Evolutionary conservation across 2,888 invertebrate species (phyloP).

Genomic region (Troides aeacus): DNA sequence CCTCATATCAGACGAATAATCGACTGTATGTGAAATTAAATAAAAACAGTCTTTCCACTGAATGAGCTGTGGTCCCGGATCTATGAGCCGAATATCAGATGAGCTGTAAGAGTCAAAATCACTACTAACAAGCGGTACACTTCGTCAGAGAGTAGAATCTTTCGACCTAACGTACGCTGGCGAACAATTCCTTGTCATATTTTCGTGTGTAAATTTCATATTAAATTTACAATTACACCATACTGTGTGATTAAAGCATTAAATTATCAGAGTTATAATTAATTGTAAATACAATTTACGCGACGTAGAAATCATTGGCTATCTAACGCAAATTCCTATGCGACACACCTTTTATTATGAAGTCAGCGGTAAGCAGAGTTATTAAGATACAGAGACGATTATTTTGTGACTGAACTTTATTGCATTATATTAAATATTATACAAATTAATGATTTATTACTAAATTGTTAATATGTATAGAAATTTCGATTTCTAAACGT

Average conservation of each 20-base stretch:
- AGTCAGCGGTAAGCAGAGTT: slow-evolving; percentile 58
- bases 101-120: no score
- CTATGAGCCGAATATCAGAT: no score
- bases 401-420: background rate
- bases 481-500: no score
- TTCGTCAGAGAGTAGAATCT: no score
- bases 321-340: slow-evolving; percentile 54
- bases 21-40: no score
- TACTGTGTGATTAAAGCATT: slow-evolving; percentile 30
- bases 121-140: no score
- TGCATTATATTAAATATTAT: background rate
- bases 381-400: slow-evolving; percentile 32
- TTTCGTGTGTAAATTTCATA: background rate
- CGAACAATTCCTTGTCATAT: background rate
- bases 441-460: no score
- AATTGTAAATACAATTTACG: slow-evolving; percentile 30
- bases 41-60: no score
- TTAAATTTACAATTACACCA: slow-evolving; percentile 16
- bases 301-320: slow-evolving; percentile 40
- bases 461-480: no score
- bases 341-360: slow-evolving; percentile 71
- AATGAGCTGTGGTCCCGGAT: no score
- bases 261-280: slow-evolving; percentile 36
- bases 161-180: background rate
- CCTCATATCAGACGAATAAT: no score